phyloP scores from a whole-genome alignment of 2,113 vertebrate genomes.

The Grallaria varia region DNA sequence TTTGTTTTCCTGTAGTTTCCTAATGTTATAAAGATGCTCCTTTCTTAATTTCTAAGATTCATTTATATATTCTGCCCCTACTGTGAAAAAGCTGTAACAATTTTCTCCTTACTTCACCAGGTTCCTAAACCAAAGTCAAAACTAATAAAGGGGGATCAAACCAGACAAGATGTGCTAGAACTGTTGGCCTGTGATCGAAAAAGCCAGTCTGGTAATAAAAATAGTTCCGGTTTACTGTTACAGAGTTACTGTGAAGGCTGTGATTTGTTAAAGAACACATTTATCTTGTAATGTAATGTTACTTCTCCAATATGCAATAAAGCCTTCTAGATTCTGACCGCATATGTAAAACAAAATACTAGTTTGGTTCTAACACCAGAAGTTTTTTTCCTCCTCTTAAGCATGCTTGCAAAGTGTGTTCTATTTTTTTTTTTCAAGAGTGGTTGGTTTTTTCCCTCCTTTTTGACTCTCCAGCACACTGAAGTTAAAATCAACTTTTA shows the following conservation, averaged over 20 bases:
- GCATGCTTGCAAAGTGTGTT: background rate
- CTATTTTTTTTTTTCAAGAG: background rate
- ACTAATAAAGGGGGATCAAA: conserved; percentile 83
- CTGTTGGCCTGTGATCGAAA: conserved; percentile 87
- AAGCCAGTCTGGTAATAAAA: conserved; percentile 88
- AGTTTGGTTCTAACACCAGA: background rate
- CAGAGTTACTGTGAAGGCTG: background rate
- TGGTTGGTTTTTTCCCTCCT: background rate
- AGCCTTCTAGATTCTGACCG: background rate
- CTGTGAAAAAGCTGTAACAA: background rate
- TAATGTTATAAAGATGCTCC: background rate
- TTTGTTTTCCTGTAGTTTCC: background rate
- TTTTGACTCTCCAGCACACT: background rate
- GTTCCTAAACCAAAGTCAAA: conserved; percentile 89
- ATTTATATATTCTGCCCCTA: background rate
- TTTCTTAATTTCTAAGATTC: background rate
- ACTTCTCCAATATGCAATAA: background rate
- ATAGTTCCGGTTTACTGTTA: background rate
- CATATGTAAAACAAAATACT: background rate
- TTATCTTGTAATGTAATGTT: fast-evolving
- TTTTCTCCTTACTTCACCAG: conserved; percentile 67
- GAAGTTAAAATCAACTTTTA: background rate
- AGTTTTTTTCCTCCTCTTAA: background rate
- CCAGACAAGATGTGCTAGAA: conserved; percentile 80
- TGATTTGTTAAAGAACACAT: background rate